phyloP scores from a whole-genome alignment of 2,888 invertebrate species.

The Deroplatys truncata region DNA sequence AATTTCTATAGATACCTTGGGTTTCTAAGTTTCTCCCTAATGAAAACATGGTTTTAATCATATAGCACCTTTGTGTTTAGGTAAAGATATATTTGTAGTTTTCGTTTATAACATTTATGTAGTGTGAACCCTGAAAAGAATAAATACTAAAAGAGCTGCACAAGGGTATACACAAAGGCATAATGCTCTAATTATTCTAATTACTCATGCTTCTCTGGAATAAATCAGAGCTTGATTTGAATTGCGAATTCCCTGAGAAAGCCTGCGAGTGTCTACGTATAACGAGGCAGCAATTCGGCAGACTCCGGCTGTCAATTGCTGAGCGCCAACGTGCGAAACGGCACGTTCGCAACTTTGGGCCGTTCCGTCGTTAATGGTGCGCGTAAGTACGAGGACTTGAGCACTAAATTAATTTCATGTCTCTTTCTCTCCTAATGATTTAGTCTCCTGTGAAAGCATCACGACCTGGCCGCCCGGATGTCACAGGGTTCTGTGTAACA shows the following conservation, averaged over 20 bases:
- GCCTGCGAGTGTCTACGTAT: background rate
- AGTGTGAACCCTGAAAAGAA: no score
- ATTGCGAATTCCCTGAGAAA: background rate
- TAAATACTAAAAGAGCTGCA: no score
- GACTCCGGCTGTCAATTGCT: background rate
- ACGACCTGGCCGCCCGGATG: background rate
- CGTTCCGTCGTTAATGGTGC: background rate
- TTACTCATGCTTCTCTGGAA: no score
- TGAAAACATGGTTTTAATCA: no score
- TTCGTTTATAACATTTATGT: no score
- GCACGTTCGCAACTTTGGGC: background rate
- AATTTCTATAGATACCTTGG: no score
- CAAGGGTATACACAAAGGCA: no score
- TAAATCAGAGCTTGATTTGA: background rate
- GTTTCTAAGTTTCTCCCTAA: no score
- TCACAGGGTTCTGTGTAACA: background rate
- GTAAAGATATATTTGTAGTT: no score
- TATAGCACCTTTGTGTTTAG: no score
- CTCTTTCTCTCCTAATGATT: background rate
- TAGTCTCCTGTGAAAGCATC: background rate
- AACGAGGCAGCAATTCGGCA: background rate
- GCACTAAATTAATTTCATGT: background rate
- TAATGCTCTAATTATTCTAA: no score
- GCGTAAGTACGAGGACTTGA: background rate
- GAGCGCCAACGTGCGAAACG: background rate